Percentiles rank a stretch among this genome's conserved stretches.
phyloP scores from a whole-genome alignment of 1,140 invertebrate genomes.

The Zaprionus kolodkinae region DNA sequence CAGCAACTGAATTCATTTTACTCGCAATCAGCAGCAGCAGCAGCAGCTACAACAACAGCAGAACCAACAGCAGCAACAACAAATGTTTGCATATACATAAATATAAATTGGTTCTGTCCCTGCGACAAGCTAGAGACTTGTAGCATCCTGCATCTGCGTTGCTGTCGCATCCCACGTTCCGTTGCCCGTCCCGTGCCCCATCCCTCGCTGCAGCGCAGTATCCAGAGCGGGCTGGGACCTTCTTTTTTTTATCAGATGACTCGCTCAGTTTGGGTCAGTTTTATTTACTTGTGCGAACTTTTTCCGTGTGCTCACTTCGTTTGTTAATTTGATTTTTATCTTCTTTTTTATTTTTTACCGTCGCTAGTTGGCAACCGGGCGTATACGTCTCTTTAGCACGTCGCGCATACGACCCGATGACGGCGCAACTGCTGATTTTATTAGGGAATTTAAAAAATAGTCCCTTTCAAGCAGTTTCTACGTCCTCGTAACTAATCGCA shows the following conservation, averaged over 20 bases:
- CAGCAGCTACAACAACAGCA: conserved; percentile 8
- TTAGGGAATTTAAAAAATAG: conserved; percentile 40
- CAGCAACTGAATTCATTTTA: conserved; percentile 68
- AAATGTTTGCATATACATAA: conserved; percentile 62
- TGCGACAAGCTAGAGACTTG: conserved; percentile 48
- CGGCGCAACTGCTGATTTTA: conserved; percentile 55
- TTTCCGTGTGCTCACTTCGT: conserved; percentile 45
- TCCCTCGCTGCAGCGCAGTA: conserved; percentile 10
- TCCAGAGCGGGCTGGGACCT: conserved; percentile 35
- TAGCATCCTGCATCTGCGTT: conserved; percentile 15
- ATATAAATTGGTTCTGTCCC: conserved; percentile 72
- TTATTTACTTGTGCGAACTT: conserved; percentile 74
- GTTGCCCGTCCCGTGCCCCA: background rate
- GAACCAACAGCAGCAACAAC: conserved; percentile 33
- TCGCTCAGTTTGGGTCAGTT: conserved; percentile 53
- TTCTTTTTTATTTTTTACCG: conserved; percentile 71
- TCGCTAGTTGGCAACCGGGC: conserved; percentile 28
- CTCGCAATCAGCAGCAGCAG: conserved; percentile 62
- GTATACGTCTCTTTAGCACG: conserved; percentile 62
- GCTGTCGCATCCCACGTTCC: background rate
- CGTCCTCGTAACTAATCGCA: conserved; percentile 39
- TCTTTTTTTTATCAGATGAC: conserved; percentile 65
- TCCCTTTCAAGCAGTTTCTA: background rate
- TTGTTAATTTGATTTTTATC: conserved; percentile 83
- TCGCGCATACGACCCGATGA: conserved; percentile 62